phyloP scores from a whole-genome alignment of 2,888 invertebrate genomes.

The Clanis bilineata region DNA sequence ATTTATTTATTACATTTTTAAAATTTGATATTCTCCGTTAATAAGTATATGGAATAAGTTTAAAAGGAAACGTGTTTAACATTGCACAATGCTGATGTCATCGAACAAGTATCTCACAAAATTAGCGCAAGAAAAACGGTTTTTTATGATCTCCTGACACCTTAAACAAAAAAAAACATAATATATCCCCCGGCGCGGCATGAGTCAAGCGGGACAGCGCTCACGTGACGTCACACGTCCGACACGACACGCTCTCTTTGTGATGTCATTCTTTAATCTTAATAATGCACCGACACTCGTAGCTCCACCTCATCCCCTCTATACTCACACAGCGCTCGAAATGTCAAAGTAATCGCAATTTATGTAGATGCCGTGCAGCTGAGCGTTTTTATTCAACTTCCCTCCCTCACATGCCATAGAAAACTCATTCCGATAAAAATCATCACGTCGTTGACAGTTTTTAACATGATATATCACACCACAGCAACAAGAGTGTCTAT shows the following conservation, averaged over 20 bases:
- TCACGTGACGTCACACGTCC: slow-evolving; percentile 14
- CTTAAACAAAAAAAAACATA: neutral
- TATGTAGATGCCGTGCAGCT: neutral
- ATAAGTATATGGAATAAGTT: no score
- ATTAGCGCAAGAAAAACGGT: no score
- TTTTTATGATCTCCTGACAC: no score
- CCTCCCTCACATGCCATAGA: neutral
- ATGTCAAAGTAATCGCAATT: slow-evolving; percentile 13
- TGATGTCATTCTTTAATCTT: slow-evolving; percentile 31
- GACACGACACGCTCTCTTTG: neutral
- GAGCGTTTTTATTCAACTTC: neutral
- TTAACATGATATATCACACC: no score
- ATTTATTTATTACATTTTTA: neutral
- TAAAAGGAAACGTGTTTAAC: no score
- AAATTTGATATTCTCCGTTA: neutral
- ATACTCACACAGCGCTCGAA: neutral
- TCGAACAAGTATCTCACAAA: no score
- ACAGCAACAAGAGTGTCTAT: neutral
- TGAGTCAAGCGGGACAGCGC: slow-evolving; percentile 11
- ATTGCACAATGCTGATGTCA: no score
- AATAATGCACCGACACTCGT: slow-evolving; percentile 28
- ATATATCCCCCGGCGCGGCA: neutral
- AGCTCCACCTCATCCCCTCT: neutral
- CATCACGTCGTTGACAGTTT: neutral
- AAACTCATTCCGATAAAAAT: slow-evolving; percentile 1